These are phyloP conservation scores for Sebastes miniatus DNA, from an alignment of 2,797 vertebrate genomes.

Conservation along the genomic window DNA sequence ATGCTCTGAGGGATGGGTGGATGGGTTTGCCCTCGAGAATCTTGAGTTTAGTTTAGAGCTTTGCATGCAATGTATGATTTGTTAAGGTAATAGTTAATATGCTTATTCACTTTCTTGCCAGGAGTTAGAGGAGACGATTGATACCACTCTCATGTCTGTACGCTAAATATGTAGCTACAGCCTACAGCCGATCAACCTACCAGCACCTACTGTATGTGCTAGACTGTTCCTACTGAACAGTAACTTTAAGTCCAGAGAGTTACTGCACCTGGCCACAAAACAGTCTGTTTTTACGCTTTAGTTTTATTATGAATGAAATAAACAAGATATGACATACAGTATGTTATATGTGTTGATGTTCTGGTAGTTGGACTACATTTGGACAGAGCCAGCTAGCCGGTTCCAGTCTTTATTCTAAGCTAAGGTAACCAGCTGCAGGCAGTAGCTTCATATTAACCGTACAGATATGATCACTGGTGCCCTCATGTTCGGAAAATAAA, in stretches of 20 bases:
- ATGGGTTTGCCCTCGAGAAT: background rate
- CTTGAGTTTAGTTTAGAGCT: background rate
- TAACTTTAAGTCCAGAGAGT: background rate
- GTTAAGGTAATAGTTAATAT: background rate
- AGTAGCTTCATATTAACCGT: background rate
- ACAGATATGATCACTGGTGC: background rate
- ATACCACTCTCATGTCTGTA: no score
- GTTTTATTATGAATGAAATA: background rate
- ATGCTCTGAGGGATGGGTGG: background rate
- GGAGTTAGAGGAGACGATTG: no score
- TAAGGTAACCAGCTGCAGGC: background rate
- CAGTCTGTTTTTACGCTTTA: background rate
- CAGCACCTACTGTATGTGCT: background rate
- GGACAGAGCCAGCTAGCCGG: background rate
- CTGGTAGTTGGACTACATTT: background rate
- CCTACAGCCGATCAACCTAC: background rate
- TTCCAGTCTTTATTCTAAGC: background rate
- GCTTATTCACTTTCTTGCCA: background rate
- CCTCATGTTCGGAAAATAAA: no score
- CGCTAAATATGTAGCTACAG: background rate
- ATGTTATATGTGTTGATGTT: background rate
- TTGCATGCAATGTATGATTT: background rate
- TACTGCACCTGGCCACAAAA: background rate
- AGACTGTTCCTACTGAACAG: background rate
- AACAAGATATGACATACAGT: background rate